Evolutionary conservation across 2,888 invertebrate species (phyloP), one percentile per base, ranked within the genome.

Genomic region (Drosophila glabriapex): DNA sequence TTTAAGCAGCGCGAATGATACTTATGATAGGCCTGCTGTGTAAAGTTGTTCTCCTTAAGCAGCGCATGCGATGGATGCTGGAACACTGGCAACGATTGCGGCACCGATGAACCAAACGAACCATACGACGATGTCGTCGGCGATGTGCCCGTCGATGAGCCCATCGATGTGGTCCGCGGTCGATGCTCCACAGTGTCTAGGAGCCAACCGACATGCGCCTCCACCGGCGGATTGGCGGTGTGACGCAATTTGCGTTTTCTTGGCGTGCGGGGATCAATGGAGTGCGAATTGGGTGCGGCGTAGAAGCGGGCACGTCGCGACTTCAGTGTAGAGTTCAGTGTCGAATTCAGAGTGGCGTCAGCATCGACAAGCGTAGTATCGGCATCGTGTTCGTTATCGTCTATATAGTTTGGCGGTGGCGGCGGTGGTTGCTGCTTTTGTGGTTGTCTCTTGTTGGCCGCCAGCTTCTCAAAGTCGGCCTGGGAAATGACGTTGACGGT

Each of bases 161-260:
- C 96, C 63, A 96, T 95, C 78, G 97, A 97, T 63, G 96, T 96
- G 25, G 97, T 97, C 66, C 97, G 94, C 9, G 96, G 95, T 16
- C 97, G 94, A 92, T 98, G 97, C 90, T 97, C 97, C 91, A 96
- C 96, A 7, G 96, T 95, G 93, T 98, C 99, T 96, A 99, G 97
- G 83, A 99, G 96, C 99, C 99, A 99, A 25, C 99, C 99, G 46
- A 99, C 97, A 92, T 99, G 98, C 91, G 97, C 96, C 93, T 99
- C 99, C 73, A 97, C 96, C 0, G 98, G 98, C 54, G 99, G 99
- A 94, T 99, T 98, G 82, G 95, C 96, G 87, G 96, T 97, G 94
- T 98, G 97, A n/a, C 97, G 95, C 4, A 98, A 97, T 94, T 98
- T 98, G 85, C 97, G 95, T 93, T 98, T 98, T 31, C 97, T 95